Evolutionary conservation across 2,888 invertebrate genomes (phyloP).

Genomic region (Spicauda simplicius): DNA sequence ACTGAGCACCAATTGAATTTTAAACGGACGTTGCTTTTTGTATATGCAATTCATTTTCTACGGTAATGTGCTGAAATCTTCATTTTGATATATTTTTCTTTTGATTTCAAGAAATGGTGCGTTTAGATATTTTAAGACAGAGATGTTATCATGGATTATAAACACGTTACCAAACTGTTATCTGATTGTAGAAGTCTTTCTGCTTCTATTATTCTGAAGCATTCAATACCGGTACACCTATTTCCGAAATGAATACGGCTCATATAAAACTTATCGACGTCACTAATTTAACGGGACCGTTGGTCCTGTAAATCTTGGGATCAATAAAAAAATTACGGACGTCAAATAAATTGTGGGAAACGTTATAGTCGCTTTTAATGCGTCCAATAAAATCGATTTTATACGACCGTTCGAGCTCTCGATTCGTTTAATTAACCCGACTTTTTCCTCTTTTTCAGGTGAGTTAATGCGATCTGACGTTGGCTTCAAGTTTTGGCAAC

Average conservation of each 20-base stretch:
- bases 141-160: too few species aligned
- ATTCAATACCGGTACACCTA: too few species aligned
- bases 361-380: slow-evolving; percentile 48
- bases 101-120: too few species aligned
- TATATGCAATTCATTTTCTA: too few species aligned
- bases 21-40: too few species aligned
- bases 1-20: too few species aligned
- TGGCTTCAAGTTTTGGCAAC: slow-evolving; percentile 7
- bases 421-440: slow-evolving; percentile 53
- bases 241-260: slow-evolving; percentile 23
- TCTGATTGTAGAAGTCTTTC: too few species aligned
- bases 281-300: slow-evolving; percentile 39
- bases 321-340: slow-evolving; percentile 46
- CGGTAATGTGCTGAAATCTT: neutral
- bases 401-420: slow-evolving; percentile 45
- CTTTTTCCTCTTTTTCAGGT: slow-evolving; percentile 60
- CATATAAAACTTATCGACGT: slow-evolving; percentile 22
- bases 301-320: slow-evolving; percentile 40
- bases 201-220: too few species aligned
- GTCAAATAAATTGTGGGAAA: slow-evolving; percentile 52
- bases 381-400: slow-evolving; percentile 51
- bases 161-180: too few species aligned
- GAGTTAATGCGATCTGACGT: slow-evolving; percentile 48
- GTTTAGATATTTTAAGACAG: too few species aligned
- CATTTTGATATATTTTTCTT: too few species aligned